Base-by-base conservation (phyloP, 2,888 invertebrate genomes). In the Agrotis clavis region DNA sequence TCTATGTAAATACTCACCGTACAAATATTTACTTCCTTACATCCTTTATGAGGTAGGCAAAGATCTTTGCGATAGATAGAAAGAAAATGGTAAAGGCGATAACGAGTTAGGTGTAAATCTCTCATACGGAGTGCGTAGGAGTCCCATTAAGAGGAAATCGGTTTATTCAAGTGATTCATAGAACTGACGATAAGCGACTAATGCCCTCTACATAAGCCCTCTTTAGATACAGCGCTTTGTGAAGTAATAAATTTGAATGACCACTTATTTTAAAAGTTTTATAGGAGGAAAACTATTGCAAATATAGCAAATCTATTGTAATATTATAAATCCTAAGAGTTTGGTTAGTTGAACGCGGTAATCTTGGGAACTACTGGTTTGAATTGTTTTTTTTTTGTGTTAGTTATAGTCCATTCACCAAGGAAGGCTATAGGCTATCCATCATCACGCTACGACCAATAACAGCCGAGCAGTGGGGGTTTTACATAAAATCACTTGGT, bases 111-210 rank as follows among this genome's bases (percentile, higher is more conserved):
- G 65, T 66, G 71, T 68, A 73, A 67, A 77, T 79, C 67, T 73
- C 61, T 68, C 45, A 69, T 59, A 70, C 48, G 65, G 56, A 56
- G 48, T 79, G 67, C 75, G 79, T 79, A 67, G 80, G 79, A 66
- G 74, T 79, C 48, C 74, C 66, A 79, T 69, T 74, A 69, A n/a
- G 47, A 60, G 74, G 53, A 41, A 63, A 79, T 74, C 70, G 70
- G 70, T 79, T 65, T 70, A 79, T 57, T 79, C 60, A 74, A 67
- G 79, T 56, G 79, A 79, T 79, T 70, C 75, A 69, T 67, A 61
- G 65, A 67, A 74, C 7, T 41, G 35, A 19, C 59, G 66, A 69
- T 74, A 74, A 79, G 66, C 30, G 63, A 78, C 30, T 54, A 56
- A 63, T 50, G 57, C 30, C 16, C 41, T 51, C 16, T 41, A 41